These are phyloP conservation scores for Eulithis prunata DNA, from an alignment of 2,888 invertebrate species.

Conservation along the genomic window DNA sequence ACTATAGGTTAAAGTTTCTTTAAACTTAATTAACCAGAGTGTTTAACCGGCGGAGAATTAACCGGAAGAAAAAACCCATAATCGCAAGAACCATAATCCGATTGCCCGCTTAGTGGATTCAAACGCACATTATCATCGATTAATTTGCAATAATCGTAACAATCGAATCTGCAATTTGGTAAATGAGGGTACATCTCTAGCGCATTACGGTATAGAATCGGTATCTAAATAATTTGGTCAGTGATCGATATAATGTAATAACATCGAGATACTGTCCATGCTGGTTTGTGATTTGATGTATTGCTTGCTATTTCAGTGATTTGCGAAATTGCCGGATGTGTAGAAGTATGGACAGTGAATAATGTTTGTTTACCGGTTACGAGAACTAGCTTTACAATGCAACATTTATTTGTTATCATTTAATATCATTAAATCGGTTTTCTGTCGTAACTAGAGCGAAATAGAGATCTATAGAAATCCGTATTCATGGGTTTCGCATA, in stretches of 20 bases:
- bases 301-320: slow-evolving; percentile 33
- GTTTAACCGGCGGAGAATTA: neutral
- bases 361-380: slow-evolving; percentile 15
- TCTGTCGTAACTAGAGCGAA: no score
- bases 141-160: slow-evolving; percentile 43
- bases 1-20: neutral
- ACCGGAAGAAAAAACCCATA: neutral
- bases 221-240: slow-evolving; percentile 47
- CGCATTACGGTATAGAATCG: slow-evolving; percentile 11
- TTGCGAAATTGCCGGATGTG: slow-evolving; percentile 24
- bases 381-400: slow-evolving; percentile 7
- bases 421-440: no score
- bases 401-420: slow-evolving; percentile 1
- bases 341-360: slow-evolving; percentile 15
- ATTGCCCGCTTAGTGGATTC: slow-evolving; percentile 17
- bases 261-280: slow-evolving; percentile 31
- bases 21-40: neutral
- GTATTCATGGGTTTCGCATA: no score
- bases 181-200: slow-evolving; percentile 37
- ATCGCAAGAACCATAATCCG: slow-evolving; percentile 13
- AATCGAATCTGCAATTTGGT: slow-evolving; percentile 36
- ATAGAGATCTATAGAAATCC: no score
- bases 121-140: slow-evolving; percentile 35
- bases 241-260: slow-evolving; percentile 42
- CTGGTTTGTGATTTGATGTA: slow-evolving; percentile 38